phyloP scores from a whole-genome alignment of 2,797 vertebrate species.

The Crypturellus tataupa region DNA sequence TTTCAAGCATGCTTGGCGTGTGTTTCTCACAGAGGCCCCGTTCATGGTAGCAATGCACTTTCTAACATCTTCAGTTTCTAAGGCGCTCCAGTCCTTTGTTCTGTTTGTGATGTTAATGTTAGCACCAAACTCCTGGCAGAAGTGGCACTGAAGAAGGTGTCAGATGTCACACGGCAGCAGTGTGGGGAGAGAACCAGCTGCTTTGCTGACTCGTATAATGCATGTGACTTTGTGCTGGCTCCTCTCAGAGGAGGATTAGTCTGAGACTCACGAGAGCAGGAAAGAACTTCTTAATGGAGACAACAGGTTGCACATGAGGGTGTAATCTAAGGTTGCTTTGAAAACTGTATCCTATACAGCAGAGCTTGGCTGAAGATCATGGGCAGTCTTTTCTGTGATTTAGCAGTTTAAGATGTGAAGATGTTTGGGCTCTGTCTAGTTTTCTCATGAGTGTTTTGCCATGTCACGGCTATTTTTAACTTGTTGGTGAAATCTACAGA shows the following conservation, averaged over 20 bases:
- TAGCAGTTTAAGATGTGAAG: neutral
- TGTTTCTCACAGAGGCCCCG: neutral
- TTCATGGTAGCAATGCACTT: neutral
- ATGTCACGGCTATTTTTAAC: neutral
- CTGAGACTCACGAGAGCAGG: neutral
- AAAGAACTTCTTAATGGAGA: neutral
- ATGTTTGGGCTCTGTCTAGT: neutral
- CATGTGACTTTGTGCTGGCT: conserved; percentile 19
- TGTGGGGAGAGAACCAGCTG: conserved; percentile 17
- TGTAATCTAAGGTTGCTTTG: conserved; percentile 33
- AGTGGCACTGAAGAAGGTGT: neutral
- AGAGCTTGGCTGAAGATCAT: neutral
- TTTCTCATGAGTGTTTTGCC: neutral
- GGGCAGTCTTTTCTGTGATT: neutral
- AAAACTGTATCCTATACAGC: neutral
- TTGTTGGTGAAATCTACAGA: neutral
- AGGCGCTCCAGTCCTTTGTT: neutral
- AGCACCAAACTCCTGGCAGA: conserved; percentile 30
- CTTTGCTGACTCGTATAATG: neutral
- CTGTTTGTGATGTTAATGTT: neutral
- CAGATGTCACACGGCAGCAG: conserved; percentile 8
- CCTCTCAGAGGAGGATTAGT: conserved; percentile 28
- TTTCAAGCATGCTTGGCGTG: neutral
- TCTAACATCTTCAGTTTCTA: neutral
- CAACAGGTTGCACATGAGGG: neutral